These are phyloP conservation scores for Panagrolaimus sp. DNA, from an alignment of 1,140 invertebrate genomes.

Conservation along the genomic window DNA sequence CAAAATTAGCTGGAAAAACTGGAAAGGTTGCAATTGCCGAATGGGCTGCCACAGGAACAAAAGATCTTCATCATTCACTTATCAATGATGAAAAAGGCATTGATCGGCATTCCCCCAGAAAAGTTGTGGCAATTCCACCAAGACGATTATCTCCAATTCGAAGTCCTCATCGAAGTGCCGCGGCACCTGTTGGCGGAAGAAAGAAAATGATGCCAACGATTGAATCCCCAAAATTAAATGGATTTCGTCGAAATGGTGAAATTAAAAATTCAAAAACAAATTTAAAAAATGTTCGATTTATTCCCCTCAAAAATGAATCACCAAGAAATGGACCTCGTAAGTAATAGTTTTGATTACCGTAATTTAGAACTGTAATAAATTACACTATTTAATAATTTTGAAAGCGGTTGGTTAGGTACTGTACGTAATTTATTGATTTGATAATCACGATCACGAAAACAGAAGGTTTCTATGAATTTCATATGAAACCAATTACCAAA, in stretches of 20 bases:
- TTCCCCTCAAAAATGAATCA: background rate
- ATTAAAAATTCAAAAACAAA: background rate
- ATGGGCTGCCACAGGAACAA: background rate
- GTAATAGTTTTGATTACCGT: background rate
- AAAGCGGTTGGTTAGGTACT: no score
- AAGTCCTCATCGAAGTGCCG: no score
- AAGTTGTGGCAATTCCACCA: background rate
- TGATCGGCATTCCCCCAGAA: background rate
- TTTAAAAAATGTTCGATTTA: constrained; percentile 5
- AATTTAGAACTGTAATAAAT: background rate
- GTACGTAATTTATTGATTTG: no score
- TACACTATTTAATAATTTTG: no score
- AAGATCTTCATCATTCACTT: no score
- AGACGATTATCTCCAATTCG: background rate
- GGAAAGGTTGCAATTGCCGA: background rate
- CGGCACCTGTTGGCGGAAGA: no score
- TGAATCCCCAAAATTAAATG: no score
- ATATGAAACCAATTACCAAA: no score
- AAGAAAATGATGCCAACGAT: no score
- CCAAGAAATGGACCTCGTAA: background rate
- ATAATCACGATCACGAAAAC: no score
- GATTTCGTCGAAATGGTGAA: no score
- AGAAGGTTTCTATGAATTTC: no score
- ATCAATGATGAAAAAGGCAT: background rate
- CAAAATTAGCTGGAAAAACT: constrained; percentile 3